Evolutionary conservation across 2,888 invertebrate species (phyloP).

Genomic region (Abrostola tripartita): DNA sequence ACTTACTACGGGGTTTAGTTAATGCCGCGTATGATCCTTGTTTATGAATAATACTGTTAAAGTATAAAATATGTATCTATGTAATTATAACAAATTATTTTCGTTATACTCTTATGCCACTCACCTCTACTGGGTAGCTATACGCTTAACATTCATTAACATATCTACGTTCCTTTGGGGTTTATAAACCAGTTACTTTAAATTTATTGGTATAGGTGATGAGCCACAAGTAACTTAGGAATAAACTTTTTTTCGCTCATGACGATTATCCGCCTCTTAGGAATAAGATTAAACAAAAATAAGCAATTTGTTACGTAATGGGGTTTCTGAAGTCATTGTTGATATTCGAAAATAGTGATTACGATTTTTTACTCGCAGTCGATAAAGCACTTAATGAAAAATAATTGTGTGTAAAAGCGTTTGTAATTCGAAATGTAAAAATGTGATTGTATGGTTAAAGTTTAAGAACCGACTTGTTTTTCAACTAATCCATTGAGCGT

Average conservation of each 20-base stretch:
- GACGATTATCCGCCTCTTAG: conserved; percentile 83
- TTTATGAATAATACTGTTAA: no score
- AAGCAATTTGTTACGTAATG: conserved; percentile 60
- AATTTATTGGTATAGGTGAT: conserved; percentile 32
- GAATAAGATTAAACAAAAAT: conserved; percentile 74
- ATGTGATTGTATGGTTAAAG: conserved; percentile 47
- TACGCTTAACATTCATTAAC: conserved; percentile 39
- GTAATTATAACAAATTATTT: neutral
- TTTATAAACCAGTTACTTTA: conserved; percentile 49
- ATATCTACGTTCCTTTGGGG: conserved; percentile 52
- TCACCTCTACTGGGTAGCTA: conserved; percentile 14
- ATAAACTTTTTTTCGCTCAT: conserved; percentile 73
- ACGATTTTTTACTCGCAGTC: conserved; percentile 47
- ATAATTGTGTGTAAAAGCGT: conserved; percentile 36
- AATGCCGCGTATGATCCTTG: no score
- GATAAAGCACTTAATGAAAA: conserved; percentile 36
- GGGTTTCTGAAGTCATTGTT: conserved; percentile 47
- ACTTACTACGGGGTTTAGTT: no score
- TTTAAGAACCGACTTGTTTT: conserved; percentile 52
- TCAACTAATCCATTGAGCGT: conserved; percentile 20
- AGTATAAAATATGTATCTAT: no score
- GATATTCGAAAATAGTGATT: conserved; percentile 45
- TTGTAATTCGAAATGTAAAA: conserved; percentile 45
- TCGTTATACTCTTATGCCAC: conserved; percentile 6
- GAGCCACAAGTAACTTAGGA: conserved; percentile 51